These are phyloP conservation scores for Lordiphosa stackelbergi DNA, from an alignment of 1,140 invertebrate species.

Conservation along the genomic window DNA sequence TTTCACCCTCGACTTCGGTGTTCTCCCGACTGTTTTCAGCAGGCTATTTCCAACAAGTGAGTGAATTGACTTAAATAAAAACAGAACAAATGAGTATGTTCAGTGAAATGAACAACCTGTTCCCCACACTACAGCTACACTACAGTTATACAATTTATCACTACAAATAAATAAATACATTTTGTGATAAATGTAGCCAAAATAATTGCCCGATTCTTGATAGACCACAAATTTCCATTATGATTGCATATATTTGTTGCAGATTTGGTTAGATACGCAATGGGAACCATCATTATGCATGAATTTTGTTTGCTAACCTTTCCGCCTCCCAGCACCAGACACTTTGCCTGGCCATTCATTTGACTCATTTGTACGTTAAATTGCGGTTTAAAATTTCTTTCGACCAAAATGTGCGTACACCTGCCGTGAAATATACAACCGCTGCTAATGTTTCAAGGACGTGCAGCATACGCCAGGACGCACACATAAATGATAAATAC, in stretches of 20 bases:
- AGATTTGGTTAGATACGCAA: conserved; percentile 22
- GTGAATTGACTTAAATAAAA: no score
- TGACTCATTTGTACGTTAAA: conserved; percentile 32
- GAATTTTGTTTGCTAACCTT: conserved; percentile 19
- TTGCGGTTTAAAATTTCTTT: conserved; percentile 54
- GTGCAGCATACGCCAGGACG: conserved; percentile 17
- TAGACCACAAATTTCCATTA: conserved; percentile 47
- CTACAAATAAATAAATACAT: no score
- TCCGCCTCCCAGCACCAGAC: neutral
- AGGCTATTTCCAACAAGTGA: no score
- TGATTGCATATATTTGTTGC: conserved; percentile 24
- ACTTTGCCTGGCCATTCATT: conserved; percentile 31
- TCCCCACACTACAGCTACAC: no score
- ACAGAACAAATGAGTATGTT: no score
- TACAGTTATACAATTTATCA: no score
- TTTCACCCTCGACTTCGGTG: no score
- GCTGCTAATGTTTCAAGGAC: conserved; percentile 55
- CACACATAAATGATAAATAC: conserved; percentile 61
- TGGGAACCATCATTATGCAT: conserved; percentile 21
- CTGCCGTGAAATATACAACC: conserved; percentile 68
- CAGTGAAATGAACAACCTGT: no score
- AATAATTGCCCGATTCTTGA: conserved; percentile 2
- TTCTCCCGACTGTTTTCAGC: no score
- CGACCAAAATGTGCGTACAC: conserved; percentile 9
- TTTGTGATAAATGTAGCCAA: no score